Percentiles rank a stretch among this genome's conserved stretches.
These are phyloP conservation scores for Neostethus bicornis DNA, from an alignment of 2,797 vertebrate species.

Conservation along the genomic window DNA sequence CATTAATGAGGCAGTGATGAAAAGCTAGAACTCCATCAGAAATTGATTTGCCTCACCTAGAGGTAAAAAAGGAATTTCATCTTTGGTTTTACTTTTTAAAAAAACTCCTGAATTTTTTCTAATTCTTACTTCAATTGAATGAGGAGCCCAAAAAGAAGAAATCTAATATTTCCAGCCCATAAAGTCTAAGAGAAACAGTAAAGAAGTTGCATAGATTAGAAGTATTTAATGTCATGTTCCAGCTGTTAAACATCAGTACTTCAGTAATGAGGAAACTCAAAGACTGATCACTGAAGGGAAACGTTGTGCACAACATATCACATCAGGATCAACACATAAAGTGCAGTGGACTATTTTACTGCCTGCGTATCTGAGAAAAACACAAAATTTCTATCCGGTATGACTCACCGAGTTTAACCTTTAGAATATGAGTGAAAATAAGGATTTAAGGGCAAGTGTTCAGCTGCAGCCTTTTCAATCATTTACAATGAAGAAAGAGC, in stretches of 20 bases:
- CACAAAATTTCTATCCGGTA: too few species aligned
- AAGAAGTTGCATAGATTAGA: conserved; percentile 9
- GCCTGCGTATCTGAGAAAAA: too few species aligned
- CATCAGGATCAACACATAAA: neutral
- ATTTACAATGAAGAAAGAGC: neutral
- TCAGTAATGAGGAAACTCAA: conserved; percentile 23
- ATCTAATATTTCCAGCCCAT: conserved; percentile 32
- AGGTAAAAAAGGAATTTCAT: conserved; percentile 30
- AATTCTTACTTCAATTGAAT: too few species aligned
- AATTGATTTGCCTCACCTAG: conserved; percentile 26
- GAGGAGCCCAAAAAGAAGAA: conserved; percentile 33
- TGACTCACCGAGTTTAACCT: conserved; percentile 26
- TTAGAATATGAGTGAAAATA: neutral
- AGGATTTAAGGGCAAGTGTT: neutral
- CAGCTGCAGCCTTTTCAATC: neutral
- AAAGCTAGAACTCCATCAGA: conserved; percentile 1
- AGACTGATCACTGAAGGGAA: neutral
- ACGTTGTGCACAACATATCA: neutral
- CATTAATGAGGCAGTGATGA: conserved; percentile 7
- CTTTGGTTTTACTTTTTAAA: conserved; percentile 12
- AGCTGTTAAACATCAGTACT: conserved; percentile 24
- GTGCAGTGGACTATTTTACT: too few species aligned
- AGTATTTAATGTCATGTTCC: neutral
- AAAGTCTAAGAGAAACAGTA: conserved; percentile 14
- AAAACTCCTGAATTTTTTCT: conserved; percentile 18